These are phyloP conservation scores for Odontesthes bonariensis DNA, from an alignment of 2,113 vertebrate species.

Conservation along the genomic window DNA sequence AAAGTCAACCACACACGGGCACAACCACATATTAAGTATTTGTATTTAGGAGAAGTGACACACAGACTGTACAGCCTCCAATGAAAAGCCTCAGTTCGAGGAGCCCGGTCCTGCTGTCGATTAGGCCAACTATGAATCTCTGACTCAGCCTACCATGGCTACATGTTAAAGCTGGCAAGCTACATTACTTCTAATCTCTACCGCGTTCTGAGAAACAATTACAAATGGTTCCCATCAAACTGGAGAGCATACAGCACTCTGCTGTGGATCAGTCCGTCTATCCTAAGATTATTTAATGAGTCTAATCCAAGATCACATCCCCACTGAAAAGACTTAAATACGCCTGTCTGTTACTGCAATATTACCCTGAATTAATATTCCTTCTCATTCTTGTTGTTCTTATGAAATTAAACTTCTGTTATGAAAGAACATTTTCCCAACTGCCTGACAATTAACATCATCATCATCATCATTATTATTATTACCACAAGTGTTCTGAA, in stretches of 20 bases:
- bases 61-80: too few species aligned
- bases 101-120: constrained; percentile 34
- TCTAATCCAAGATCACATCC: neutral
- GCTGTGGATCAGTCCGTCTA: neutral
- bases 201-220: neutral
- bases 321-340: neutral
- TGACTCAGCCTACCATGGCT: too few species aligned
- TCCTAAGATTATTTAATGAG: neutral
- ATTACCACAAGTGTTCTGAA: too few species aligned
- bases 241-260: neutral
- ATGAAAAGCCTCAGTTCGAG: constrained; percentile 21
- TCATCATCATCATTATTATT: neutral
- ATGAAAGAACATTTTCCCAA: neutral
- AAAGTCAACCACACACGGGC: neutral
- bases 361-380: neutral
- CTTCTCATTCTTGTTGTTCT: neutral
- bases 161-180: neutral
- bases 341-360: neutral
- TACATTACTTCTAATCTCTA: neutral
- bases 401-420: neutral
- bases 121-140: constrained; percentile 2
- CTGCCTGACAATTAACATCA: neutral
- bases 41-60: neutral
- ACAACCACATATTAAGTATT: neutral
- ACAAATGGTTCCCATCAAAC: neutral